Percentiles rank a stretch among this genome's conserved stretches.
Evolutionary conservation across 2,888 invertebrate species (phyloP).

Genomic region (Eupithecia subfuscata): DNA sequence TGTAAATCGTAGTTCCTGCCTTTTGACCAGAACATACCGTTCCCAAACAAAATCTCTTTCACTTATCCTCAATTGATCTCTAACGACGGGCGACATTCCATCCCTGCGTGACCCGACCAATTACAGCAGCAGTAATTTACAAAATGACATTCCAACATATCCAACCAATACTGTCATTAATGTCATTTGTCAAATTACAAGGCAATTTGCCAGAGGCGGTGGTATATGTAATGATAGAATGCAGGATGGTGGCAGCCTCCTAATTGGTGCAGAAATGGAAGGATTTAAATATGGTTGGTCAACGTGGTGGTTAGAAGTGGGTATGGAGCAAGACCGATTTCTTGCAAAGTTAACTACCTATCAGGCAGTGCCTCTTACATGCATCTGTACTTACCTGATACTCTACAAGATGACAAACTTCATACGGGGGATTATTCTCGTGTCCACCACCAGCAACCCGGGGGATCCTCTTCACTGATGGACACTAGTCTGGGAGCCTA

Average conservation of each 20-base stretch:
- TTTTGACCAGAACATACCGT: constrained; percentile 11
- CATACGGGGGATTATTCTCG: not conserved
- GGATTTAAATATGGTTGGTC: constrained; percentile 29
- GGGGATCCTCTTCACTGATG: not conserved
- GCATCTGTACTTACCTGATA: not conserved
- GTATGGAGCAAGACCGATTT: constrained; percentile 11
- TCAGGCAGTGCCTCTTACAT: not conserved
- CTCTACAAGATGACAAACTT: not conserved
- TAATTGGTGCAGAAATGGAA: constrained; percentile 45
- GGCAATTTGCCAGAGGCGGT: constrained; percentile 60
- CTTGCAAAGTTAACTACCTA: constrained; percentile 1
- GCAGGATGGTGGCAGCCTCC: constrained; percentile 31
- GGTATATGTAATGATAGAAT: constrained; percentile 44
- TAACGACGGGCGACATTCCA: constrained; percentile 60
- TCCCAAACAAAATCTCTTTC: constrained; percentile 17
- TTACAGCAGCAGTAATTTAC: constrained; percentile 66
- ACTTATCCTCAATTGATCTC: constrained; percentile 23
- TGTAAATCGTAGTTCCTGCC: not conserved
- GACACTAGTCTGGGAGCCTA: not conserved
- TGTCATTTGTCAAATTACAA: constrained; percentile 72
- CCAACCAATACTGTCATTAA: constrained; percentile 67
- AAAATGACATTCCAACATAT: constrained; percentile 70
- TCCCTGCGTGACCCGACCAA: constrained; percentile 67
- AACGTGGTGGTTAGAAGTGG: constrained; percentile 21
- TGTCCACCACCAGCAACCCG: not conserved